Conservation (phyloP, 2,797 vertebrate genomes). For the Oreochromis grahami region DNA sequence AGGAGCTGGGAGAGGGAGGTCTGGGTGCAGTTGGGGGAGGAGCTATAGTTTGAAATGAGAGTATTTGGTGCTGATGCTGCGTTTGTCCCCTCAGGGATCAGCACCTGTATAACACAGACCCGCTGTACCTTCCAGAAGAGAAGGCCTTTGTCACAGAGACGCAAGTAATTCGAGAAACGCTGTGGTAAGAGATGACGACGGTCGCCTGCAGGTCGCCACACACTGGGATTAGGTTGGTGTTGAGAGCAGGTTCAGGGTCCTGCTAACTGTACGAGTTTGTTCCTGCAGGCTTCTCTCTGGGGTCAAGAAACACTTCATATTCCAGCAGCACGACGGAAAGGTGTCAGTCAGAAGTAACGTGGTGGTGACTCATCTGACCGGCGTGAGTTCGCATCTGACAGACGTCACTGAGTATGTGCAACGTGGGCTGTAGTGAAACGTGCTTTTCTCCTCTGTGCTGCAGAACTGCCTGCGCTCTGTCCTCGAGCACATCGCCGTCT, state of each 20-base stretch:
- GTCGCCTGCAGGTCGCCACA: neutral
- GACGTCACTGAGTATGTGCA: neutral
- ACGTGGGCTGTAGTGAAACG: neutral
- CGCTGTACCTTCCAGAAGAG: conserved; percentile 90
- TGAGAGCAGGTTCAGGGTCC: neutral
- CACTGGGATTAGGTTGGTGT: neutral
- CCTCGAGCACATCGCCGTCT: conserved; percentile 90
- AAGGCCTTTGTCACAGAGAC: conserved; percentile 91
- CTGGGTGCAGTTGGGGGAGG: neutral
- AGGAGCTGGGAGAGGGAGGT: neutral
- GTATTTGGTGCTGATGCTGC: neutral
- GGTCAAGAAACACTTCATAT: conserved; percentile 95
- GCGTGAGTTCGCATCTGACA: conserved; percentile 77
- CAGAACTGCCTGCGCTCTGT: conserved; percentile 91
- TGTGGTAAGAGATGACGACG: conserved; percentile 82
- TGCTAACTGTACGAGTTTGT: neutral
- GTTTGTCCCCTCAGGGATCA: conserved; percentile 83
- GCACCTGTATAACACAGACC: conserved; percentile 90
- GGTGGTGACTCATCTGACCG: conserved; percentile 92
- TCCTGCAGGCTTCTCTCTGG: conserved; percentile 91
- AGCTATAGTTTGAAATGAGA: neutral
- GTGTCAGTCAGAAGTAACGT: conserved; percentile 90
- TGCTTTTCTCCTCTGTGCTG: neutral
- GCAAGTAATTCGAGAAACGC: conserved; percentile 92
- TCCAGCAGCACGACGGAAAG: conserved; percentile 91